These are phyloP conservation scores for Isichthys henryi DNA, from an alignment of 2,113 vertebrate species.

Conservation along the genomic window DNA sequence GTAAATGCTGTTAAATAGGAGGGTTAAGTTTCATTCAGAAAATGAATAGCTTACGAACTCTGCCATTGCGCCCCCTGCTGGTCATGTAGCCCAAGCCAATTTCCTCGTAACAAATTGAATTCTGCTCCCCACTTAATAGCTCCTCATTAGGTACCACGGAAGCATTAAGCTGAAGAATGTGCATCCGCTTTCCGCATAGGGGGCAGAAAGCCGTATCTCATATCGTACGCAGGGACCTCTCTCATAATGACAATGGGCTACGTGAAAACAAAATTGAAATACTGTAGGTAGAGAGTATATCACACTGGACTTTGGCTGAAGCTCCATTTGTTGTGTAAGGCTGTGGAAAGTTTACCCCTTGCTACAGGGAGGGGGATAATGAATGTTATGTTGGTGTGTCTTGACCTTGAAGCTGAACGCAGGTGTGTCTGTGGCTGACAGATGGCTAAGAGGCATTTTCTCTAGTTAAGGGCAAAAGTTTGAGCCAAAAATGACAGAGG, in stretches of 20 bases:
- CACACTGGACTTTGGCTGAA: neutral
- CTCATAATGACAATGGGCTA: neutral
- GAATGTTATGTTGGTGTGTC: neutral
- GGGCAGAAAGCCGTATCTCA: neutral
- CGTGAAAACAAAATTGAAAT: neutral
- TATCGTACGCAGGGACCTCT: neutral
- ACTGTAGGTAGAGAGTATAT: neutral
- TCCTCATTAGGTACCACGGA: neutral
- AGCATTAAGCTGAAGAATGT: neutral
- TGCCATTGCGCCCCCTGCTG: neutral
- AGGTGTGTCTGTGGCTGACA: constrained; percentile 1
- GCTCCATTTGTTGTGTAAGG: neutral
- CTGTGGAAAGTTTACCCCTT: neutral
- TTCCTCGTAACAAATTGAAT: neutral
- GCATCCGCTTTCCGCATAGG: neutral
- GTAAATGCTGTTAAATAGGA: neutral
- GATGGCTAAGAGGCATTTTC: neutral
- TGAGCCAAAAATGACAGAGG: neutral
- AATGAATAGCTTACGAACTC: neutral
- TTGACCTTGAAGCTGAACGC: neutral
- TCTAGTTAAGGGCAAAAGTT: neutral
- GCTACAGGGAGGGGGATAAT: neutral
- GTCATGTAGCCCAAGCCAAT: neutral
- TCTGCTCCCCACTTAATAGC: neutral
- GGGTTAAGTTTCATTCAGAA: neutral